phyloP scores from a whole-genome alignment of 1,140 invertebrate species.

The Lordiphosa mommai region DNA sequence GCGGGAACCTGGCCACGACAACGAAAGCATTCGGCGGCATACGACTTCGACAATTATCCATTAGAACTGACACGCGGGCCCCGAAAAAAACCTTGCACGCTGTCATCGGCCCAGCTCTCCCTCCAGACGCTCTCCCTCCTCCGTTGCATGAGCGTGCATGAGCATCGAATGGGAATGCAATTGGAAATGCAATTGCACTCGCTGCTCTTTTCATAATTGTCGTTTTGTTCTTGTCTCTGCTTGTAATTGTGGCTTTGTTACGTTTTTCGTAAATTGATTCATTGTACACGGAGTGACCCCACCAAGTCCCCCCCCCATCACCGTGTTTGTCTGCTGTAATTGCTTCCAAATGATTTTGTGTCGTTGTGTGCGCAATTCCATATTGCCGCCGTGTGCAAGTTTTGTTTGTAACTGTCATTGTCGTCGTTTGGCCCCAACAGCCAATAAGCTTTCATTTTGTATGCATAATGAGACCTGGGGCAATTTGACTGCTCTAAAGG shows the following conservation, averaged over 20 bases:
- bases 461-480: constrained; percentile 69
- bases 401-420: constrained; percentile 34
- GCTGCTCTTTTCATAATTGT: constrained; percentile 65
- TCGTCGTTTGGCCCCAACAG: constrained; percentile 23
- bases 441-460: constrained; percentile 68
- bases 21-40: constrained; percentile 39
- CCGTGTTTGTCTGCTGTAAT: constrained; percentile 49
- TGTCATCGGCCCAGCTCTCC: constrained; percentile 5
- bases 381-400: constrained; percentile 38
- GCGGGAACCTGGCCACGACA: neutral
- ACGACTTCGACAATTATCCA: constrained; percentile 69
- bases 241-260: constrained; percentile 76
- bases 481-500: constrained; percentile 51
- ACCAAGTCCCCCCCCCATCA: neutral
- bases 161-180: constrained; percentile 1
- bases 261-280: constrained; percentile 76
- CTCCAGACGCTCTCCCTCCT: neutral
- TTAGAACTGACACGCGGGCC: constrained; percentile 68
- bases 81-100: constrained; percentile 24
- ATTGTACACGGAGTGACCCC: constrained; percentile 49
- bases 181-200: constrained; percentile 68
- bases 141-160: neutral
- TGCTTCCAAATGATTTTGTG: constrained; percentile 77
- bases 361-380: constrained; percentile 69
- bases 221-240: constrained; percentile 50